Base-by-base conservation (phyloP, 2,888 invertebrate species). In the Digitonthophagus gazella region DNA sequence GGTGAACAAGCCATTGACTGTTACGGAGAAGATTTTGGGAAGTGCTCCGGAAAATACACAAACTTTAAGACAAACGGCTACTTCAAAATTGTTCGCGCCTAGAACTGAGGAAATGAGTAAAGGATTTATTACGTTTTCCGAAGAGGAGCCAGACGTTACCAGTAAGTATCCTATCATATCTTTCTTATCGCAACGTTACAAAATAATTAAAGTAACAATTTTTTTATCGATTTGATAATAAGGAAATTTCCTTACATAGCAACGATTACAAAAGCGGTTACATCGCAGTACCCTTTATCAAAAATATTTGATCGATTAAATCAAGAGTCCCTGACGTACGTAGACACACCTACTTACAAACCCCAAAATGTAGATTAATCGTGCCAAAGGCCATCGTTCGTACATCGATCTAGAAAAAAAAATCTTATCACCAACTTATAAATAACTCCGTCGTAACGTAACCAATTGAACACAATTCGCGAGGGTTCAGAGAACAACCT, bases 41-140 rank as follows among this genome's bases (percentile, higher is more conserved):
- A 67, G 65, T 14, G 63, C 65, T 57, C 70, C 68, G 67, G 65
- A 20, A 63, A 69, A 67, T 63, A 67, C 64, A 18, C 69, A 73
- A 71, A 76, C 73, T 67, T 77, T 78, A 67, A 67, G 67, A 69
- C 80, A 77, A 55, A 89, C 90, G 67, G 89, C 91, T 74, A 91
- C 92, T 71, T 87, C 89, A 78, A 89, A 89, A 75, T 90, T 93
- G 80, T 93, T 94, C 82, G 91, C 90, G 73, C 92, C 92, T 75
- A 88, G 91, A 83, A 91, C 93, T 76, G 89, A 94, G 88, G 96
- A 96, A 84, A 96, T 97, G 96, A 95, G 92, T 86, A 93, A 93
- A 84, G 94, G 93, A 83, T 96, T 92, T 87, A 88, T 95, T 81
- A 91, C 91, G 84, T 95, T 93, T 85, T 89, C 92, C 78, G 93